A percentile compares a stretch with the other conserved stretches of the same genome.
phyloP scores from a whole-genome alignment of 2,888 invertebrate species.

The Nemotelus nigrinus region DNA sequence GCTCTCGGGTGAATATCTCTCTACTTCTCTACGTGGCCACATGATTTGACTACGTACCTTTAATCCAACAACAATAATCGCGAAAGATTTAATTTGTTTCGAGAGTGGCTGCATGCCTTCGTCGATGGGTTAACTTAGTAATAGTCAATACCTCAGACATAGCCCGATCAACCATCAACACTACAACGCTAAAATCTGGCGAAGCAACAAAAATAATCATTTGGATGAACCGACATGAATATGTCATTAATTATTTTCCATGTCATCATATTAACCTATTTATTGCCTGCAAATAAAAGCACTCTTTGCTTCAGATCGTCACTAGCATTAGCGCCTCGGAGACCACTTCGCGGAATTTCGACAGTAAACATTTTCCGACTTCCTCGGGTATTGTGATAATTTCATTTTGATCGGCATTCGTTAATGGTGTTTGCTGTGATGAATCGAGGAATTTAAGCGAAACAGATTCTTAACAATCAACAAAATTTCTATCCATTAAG shows the following conservation, averaged over 20 bases:
- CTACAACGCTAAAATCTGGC: background rate
- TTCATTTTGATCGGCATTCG: too few species aligned
- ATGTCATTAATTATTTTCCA: constrained; percentile 37
- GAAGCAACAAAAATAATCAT: background rate
- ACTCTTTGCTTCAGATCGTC: background rate
- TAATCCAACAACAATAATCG: background rate
- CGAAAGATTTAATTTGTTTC: constrained; percentile 38
- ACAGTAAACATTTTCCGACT: too few species aligned
- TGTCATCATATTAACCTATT: constrained; percentile 38
- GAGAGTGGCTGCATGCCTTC: constrained; percentile 36
- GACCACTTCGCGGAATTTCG: too few species aligned
- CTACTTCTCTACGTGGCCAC: too few species aligned
- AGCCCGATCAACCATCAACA: background rate
- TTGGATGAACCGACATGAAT: constrained; percentile 34
- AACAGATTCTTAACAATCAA: background rate
- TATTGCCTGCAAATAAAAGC: constrained; percentile 6
- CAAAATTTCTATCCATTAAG: background rate
- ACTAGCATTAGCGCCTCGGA: background rate
- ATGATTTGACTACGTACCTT: background rate
- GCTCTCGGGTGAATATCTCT: background rate
- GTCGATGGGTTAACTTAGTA: constrained; percentile 24
- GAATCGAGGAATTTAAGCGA: background rate
- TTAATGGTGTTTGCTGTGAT: background rate
- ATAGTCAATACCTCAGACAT: background rate
- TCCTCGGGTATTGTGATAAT: too few species aligned